Evolutionary conservation across 1,140 invertebrate species (phyloP), one percentile per base, ranked within the genome.

Genomic region (Drosophila tani): DNA sequence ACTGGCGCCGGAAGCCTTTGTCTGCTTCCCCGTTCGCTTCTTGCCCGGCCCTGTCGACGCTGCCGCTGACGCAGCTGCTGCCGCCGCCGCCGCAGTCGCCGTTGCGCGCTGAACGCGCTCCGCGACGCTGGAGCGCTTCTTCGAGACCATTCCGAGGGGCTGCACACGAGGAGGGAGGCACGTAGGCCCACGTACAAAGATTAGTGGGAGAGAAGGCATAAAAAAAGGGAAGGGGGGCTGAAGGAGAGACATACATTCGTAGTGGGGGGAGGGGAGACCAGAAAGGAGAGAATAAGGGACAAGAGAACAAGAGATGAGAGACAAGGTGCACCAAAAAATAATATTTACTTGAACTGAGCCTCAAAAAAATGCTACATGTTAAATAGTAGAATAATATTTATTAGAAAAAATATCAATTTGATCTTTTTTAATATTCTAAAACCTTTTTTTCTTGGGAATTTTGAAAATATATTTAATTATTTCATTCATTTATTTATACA

Each of bases 71-170:
- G 73, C 55, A 7, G 75, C 41, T 29, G 78, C 47, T n/a, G 80
- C 11, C 4, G 79, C 56, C 12, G 71, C 40, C 17, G 82, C 46
- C 35, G 81, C 49, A 17, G 69, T 67, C 3, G 75, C 66, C 43
- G 79, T 65, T 5, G 91, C 68, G 21, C 91, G 91, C 56, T 91
- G 91, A 15, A 78, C 65, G 46, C 91, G 91, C 59, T 92, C 86
- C 7, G 83, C 84, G 35, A 74, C 85, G 46, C 62, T 85, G 66
- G 82, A 73, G 70, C 91, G 87, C 60, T 92, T 92, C 71, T 92
- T 92, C 49, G 91, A 83, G 71, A 91, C 91, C 91, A 92, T 92
- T 51, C 56, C 46, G 45, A 60, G 68, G 69, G 50, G 57, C 67
- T 82, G 63, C 14, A 49, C 53, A 43, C 56, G 56, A 19, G 47